Conservation (phyloP, 1,140 invertebrate species). For the Drosophila subobscura region DNA sequence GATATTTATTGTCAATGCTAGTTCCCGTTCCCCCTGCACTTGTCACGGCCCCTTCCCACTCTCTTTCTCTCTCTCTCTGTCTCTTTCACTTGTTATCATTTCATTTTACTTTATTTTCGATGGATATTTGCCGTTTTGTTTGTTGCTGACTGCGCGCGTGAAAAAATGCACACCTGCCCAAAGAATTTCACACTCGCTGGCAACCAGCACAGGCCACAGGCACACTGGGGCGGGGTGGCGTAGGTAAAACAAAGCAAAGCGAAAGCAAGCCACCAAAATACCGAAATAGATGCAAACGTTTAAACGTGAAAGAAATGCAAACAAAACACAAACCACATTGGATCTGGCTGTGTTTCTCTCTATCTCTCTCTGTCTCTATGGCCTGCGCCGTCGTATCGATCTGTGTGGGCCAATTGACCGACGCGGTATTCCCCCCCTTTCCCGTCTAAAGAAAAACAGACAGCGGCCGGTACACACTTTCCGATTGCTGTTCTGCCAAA, state of each 20-base stretch:
- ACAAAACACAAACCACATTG: slow-evolving; percentile 43
- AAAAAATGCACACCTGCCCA: slow-evolving; percentile 72
- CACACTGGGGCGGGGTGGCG: slow-evolving; percentile 1
- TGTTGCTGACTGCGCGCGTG: slow-evolving; percentile 61
- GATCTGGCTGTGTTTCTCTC: slow-evolving; percentile 11
- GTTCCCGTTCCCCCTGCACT: neutral
- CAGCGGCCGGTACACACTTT: slow-evolving; percentile 53
- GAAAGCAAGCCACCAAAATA: slow-evolving; percentile 25
- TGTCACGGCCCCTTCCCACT: too few relatives aligned
- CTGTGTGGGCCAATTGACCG: slow-evolving; percentile 52
- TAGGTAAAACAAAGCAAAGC: slow-evolving; percentile 12
- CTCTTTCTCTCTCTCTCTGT: neutral
- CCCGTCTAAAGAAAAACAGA: slow-evolving; percentile 53
- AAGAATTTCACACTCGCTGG: slow-evolving; percentile 73
- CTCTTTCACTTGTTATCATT: slow-evolving; percentile 39
- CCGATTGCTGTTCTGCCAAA: slow-evolving; percentile 63
- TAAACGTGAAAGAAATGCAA: slow-evolving; percentile 60
- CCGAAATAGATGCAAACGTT: slow-evolving; percentile 64
- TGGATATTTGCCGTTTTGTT: slow-evolving; percentile 56
- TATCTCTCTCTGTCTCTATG: slow-evolving; percentile 18
- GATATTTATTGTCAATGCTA: slow-evolving; percentile 60
- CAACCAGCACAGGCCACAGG: slow-evolving; percentile 30
- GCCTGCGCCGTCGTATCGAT: slow-evolving; percentile 43
- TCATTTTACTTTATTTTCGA: slow-evolving; percentile 28
- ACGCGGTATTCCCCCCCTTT: slow-evolving; percentile 20